Percentiles rank a stretch among this genome's conserved stretches.
These are phyloP conservation scores for Notarius quadriscutis DNA, from an alignment of 2,113 vertebrate genomes.

Conservation along the genomic window DNA sequence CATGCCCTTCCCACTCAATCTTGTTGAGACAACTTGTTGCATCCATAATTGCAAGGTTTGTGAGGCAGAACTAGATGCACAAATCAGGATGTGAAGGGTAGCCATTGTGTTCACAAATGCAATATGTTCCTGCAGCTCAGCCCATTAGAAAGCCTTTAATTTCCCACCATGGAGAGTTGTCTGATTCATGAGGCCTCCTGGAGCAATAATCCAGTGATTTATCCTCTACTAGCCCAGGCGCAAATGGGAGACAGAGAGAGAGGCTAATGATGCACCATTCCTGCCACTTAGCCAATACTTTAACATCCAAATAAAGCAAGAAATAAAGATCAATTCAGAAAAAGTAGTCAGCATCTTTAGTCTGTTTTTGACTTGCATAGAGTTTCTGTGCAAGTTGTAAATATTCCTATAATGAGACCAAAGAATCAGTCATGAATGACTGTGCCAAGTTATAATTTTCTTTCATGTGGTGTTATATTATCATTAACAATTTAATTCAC, in stretches of 20 bases:
- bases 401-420: not conserved
- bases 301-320: conserved; percentile 68
- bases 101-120: conserved; percentile 56
- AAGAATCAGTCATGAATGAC: not conserved
- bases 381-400: not conserved
- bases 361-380: conserved; percentile 15
- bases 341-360: conserved; percentile 53
- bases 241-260: conserved; percentile 62
- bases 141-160: conserved; percentile 69
- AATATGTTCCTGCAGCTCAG: conserved; percentile 60
- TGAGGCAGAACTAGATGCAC: conserved; percentile 48
- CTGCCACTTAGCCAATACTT: conserved; percentile 68
- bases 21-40: conserved; percentile 44
- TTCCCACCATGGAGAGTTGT: conserved; percentile 62
- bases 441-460: no score
- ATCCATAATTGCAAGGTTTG: conserved; percentile 44
- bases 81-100: conserved; percentile 49
- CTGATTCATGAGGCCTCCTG: conserved; percentile 67
- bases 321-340: conserved; percentile 67
- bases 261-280: conserved; percentile 69
- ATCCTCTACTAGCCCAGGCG: conserved; percentile 61
- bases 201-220: conserved; percentile 73
- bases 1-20: conserved; percentile 14
- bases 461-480: not conserved
- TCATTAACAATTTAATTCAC: not conserved